Evolutionary conservation across 2,113 vertebrate genomes (phyloP), one percentile per base, ranked within the genome.

Genomic region (Psilopogon haemacephalus): DNA sequence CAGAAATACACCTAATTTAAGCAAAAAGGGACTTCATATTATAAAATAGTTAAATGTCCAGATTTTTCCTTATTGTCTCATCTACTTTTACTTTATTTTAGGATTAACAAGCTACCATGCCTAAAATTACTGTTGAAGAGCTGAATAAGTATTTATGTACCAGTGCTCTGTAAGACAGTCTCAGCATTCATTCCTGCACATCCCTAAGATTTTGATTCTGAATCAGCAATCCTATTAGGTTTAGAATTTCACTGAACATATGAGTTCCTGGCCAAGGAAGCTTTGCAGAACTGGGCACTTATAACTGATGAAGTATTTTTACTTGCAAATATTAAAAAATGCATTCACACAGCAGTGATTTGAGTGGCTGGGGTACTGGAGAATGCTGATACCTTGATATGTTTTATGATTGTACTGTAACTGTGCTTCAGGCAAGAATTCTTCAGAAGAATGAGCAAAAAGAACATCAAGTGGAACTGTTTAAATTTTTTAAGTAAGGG

Each of bases 381-480:
- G 95, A 96, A 94, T 87, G 95, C 89, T 94, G 94, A 96, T 94
- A 94, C 89, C 77, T 93, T 90, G 84, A 58, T 75, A 68, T 44
- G 90, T 92, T 96, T 88, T 90, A 71, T 87, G 88, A 92, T 55
- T 84, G 50, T 50, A 82, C 44, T 44, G 62, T 82, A 94, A 77
- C 58, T 84, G 77, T 93, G 94, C 95, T 96, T 79, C 84, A 95
- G 92, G 96, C 95, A 94, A 86, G 95, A 95, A 92, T 92, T 92
- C 90, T 94, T 95, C 50, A 95, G 86, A 94, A 92, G 84, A 90
- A 90, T 56, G 48, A 91, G 76, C 60, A 78, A 84, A 86, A 83
- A 81, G 69, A 92, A 75, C 48, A 90, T 1, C 28, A 88, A 94
- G 60, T 30, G n/a, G 46, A 94, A 90, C 69, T 56, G 72, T n/a